phyloP scores from a whole-genome alignment of 2,113 vertebrate species.

The Sialia sialis region DNA sequence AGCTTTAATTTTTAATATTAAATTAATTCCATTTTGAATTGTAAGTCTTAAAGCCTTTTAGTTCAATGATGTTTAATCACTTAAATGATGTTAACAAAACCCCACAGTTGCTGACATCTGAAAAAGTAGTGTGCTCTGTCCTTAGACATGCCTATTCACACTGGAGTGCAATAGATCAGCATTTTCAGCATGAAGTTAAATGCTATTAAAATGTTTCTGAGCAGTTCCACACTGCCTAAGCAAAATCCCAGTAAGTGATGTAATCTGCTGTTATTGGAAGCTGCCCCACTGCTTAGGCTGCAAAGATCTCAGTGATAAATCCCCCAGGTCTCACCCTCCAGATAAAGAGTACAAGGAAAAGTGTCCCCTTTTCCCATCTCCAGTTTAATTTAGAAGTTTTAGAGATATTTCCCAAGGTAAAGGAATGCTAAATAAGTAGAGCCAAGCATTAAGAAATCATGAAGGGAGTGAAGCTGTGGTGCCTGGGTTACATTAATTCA shows the following conservation, averaged over 20 bases:
- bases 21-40: neutral
- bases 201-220: neutral
- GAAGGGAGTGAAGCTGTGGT: neutral
- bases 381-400: neutral
- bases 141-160: neutral
- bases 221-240: neutral
- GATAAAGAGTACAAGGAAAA: neutral
- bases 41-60: neutral
- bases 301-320: neutral
- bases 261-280: neutral
- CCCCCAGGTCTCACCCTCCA: neutral
- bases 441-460: neutral
- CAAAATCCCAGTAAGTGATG: neutral
- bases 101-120: neutral
- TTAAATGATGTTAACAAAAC: neutral
- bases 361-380: neutral
- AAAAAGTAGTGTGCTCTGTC: neutral
- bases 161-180: neutral
- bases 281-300: neutral
- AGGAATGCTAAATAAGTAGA: neutral
- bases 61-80: neutral
- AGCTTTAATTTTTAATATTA: neutral
- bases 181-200: conserved; percentile 4
- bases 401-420: neutral
- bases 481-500: neutral